Conservation (phyloP, 2,888 invertebrate species). For the Chymomyza amoena region DNA sequence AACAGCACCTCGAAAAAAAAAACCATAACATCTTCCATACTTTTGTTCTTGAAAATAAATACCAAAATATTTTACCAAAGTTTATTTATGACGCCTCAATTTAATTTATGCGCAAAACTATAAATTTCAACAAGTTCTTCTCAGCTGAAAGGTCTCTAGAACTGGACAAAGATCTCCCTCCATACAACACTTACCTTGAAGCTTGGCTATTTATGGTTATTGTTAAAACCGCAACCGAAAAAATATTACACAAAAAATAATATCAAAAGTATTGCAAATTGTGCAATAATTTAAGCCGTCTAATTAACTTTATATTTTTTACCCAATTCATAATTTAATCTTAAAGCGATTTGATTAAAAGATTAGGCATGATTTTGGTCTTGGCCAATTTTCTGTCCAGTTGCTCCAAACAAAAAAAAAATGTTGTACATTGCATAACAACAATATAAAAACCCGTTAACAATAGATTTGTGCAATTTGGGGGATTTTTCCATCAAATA, state of each 20-base stretch:
- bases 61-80: too few relatives aligned
- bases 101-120: not conserved
- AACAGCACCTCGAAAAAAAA: too few relatives aligned
- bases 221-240: too few relatives aligned
- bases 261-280: not conserved
- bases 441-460: slow-evolving; percentile 3
- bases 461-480: slow-evolving; percentile 13
- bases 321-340: not conserved
- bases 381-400: not conserved
- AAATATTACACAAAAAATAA: not conserved
- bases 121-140: not conserved
- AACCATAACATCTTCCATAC: too few relatives aligned
- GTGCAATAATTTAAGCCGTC: not conserved
- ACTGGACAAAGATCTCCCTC: too few relatives aligned
- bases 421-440: not conserved
- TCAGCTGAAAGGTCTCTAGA: not conserved
- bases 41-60: too few relatives aligned
- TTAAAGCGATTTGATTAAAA: not conserved
- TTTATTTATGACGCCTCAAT: too few relatives aligned
- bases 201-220: not conserved
- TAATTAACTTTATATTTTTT: not conserved
- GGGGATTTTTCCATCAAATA: slow-evolving; percentile 4
- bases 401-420: not conserved
- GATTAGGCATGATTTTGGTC: not conserved
- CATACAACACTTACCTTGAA: not conserved